Conservation (phyloP, 2,113 vertebrate species). For the Pantherophis guttatus region DNA sequence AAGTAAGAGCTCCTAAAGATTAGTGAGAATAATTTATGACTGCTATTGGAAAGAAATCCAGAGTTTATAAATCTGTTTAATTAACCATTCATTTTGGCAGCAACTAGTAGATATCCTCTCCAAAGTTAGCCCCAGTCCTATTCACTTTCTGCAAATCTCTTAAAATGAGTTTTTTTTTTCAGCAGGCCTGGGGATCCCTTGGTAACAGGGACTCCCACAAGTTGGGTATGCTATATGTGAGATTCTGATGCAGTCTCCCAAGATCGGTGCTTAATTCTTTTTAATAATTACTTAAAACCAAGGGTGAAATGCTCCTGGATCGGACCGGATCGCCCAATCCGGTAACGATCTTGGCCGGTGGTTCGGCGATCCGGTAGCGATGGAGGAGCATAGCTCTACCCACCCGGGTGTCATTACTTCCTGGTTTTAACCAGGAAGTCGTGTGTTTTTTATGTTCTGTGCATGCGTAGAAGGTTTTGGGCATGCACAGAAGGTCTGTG, state of each 20-base stretch:
- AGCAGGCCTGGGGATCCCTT: background rate
- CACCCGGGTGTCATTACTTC: too few relatives aligned
- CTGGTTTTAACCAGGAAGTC: too few relatives aligned
- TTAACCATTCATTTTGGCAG: background rate
- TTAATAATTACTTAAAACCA: background rate
- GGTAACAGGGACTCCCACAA: background rate
- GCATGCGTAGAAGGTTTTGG: too few relatives aligned
- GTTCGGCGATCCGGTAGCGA: too few relatives aligned
- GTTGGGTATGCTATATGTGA: background rate
- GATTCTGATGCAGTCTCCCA: background rate
- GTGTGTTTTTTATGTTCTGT: too few relatives aligned
- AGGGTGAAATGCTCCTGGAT: too few relatives aligned
- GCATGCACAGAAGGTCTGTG: too few relatives aligned
- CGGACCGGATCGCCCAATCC: too few relatives aligned
- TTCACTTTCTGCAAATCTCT: background rate
- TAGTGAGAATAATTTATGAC: background rate
- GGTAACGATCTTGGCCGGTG: too few relatives aligned
- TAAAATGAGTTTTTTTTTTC: background rate
- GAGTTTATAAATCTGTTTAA: constrained; percentile 12
- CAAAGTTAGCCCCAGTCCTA: background rate
- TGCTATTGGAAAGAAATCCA: background rate
- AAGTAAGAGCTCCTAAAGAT: background rate
- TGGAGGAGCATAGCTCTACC: too few relatives aligned
- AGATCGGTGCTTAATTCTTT: background rate
- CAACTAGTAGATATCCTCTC: background rate